Evolutionary conservation across 2,888 invertebrate species (phyloP).

Genomic region (Eudasyphora cyanicolor): DNA sequence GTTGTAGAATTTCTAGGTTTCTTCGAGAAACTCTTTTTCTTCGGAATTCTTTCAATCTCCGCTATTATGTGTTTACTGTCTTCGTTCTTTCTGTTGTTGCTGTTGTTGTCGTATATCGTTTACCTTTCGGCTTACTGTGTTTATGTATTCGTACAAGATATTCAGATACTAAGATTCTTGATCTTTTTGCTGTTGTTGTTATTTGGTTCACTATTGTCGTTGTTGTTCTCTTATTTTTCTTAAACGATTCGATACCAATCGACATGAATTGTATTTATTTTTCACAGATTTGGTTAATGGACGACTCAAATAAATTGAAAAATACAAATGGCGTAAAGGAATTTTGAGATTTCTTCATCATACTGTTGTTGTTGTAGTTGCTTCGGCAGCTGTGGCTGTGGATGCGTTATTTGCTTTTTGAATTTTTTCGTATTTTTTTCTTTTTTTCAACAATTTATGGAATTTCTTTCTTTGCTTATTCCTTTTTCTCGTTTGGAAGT

Average conservation of each 20-base stretch:
- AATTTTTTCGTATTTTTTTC: constrained; percentile 26
- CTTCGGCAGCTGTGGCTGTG: constrained; percentile 65
- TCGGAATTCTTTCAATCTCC: constrained; percentile 49
- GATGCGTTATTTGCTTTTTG: constrained; percentile 19
- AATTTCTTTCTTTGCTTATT: constrained; percentile 49
- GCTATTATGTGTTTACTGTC: constrained; percentile 49
- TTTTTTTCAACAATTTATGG: constrained; percentile 24
- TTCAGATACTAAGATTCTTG: constrained; percentile 19
- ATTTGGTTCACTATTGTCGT: no score
- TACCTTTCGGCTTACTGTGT: neutral
- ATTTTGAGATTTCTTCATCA: constrained; percentile 34
- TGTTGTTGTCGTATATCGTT: neutral
- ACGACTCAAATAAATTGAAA: constrained; percentile 37
- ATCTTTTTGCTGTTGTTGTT: constrained; percentile 40
- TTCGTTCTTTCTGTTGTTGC: constrained; percentile 6
- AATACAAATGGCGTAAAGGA: constrained; percentile 49
- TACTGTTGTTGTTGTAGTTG: constrained; percentile 63
- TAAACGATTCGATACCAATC: neutral
- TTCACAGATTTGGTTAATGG: constrained; percentile 19
- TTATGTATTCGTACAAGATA: neutral
- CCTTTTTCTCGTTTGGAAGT: constrained; percentile 42
- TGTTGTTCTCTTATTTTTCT: constrained; percentile 57
- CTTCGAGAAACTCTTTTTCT: constrained; percentile 60
- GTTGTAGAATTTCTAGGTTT: constrained; percentile 69
- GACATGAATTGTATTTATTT: constrained; percentile 16